Evolutionary conservation across 2,888 invertebrate genomes (phyloP).

Genomic region (Carpatolechia fugitivella): DNA sequence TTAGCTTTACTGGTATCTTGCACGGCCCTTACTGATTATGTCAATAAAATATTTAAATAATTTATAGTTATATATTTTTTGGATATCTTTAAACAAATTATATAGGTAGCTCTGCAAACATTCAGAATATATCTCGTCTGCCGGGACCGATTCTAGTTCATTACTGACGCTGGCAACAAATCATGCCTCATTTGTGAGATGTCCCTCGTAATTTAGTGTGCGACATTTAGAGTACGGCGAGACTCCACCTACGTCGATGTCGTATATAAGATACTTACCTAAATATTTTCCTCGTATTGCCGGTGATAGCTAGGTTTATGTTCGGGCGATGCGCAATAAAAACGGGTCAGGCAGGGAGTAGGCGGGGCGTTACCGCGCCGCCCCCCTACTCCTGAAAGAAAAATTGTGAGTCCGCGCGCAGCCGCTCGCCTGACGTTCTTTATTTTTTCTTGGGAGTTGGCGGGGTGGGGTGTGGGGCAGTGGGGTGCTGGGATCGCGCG

Average conservation of each 20-base stretch:
- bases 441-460: constrained; percentile 75
- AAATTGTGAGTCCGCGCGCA: constrained; percentile 74
- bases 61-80: not conserved
- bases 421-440: constrained; percentile 75
- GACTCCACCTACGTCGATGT: constrained; percentile 64
- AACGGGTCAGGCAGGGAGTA: constrained; percentile 69
- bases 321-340: constrained; percentile 67
- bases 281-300: constrained; percentile 71
- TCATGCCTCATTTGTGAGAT: constrained; percentile 55
- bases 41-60: not conserved
- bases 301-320: constrained; percentile 63
- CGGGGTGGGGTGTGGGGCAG: constrained; percentile 45
- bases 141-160: constrained; percentile 29
- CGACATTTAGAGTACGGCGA: constrained; percentile 48
- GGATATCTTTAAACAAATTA: not conserved
- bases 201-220: constrained; percentile 54
- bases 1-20: constrained; percentile 25
- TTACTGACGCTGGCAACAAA: constrained; percentile 47
- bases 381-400: constrained; percentile 75
- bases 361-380: constrained; percentile 64
- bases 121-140: constrained; percentile 31
- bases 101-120: too few relatives aligned
- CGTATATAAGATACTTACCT: constrained; percentile 63
- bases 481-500: constrained; percentile 38
- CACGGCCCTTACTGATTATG: constrained; percentile 8